Conservation (phyloP, 1,140 invertebrate species). For the Drosophila malerkotliana region DNA sequence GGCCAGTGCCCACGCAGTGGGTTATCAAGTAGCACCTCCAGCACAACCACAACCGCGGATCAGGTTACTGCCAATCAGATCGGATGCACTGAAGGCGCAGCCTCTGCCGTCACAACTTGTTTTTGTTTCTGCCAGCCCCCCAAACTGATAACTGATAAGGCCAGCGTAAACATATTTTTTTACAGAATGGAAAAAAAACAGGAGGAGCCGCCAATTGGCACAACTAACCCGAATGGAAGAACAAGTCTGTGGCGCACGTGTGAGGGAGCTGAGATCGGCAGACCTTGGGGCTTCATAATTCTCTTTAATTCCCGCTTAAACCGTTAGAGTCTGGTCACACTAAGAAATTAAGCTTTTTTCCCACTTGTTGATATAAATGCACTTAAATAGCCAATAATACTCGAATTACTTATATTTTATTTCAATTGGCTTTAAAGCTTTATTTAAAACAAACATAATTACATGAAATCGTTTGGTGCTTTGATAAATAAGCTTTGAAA, state of each 20-base stretch:
- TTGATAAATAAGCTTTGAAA: too few relatives aligned
- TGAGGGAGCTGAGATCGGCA: slow-evolving; percentile 11
- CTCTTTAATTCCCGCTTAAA: background rate
- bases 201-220: slow-evolving; percentile 4
- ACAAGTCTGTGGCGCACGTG: slow-evolving; percentile 58
- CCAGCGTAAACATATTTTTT: slow-evolving; percentile 65
- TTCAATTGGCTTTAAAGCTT: too few relatives aligned
- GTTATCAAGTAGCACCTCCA: slow-evolving; percentile 57
- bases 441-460: too few relatives aligned
- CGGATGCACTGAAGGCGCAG: slow-evolving; percentile 38
- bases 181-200: slow-evolving; percentile 1
- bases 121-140: slow-evolving; percentile 18
- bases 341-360: background rate
- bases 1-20: slow-evolving; percentile 45
- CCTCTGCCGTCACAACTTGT: slow-evolving; percentile 61
- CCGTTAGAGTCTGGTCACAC: background rate
- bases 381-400: too few relatives aligned
- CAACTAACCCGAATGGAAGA: slow-evolving; percentile 53
- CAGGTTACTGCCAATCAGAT: slow-evolving; percentile 56
- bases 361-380: background rate
- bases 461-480: too few relatives aligned
- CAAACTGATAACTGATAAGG: slow-evolving; percentile 52
- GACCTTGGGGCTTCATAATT: background rate
- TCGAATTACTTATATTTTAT: too few relatives aligned
- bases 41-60: slow-evolving; percentile 40